A percentile compares a stretch with the other conserved stretches of the same genome.
Evolutionary conservation across 2,888 invertebrate genomes (phyloP).

Genomic region (Heliconius aoede): DNA sequence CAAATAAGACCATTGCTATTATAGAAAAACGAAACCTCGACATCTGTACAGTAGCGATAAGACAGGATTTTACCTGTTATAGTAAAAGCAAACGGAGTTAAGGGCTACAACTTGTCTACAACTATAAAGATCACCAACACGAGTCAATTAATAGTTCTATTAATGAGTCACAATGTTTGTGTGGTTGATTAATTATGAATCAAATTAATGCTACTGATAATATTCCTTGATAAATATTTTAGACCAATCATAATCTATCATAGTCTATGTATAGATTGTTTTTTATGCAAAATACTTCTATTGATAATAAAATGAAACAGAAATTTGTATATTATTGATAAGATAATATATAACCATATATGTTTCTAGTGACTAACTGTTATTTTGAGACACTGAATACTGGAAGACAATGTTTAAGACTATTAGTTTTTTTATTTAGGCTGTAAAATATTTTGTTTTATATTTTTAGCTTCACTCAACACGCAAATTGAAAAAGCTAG

Average conservation of each 20-base stretch:
- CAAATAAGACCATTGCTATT: not conserved
- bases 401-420: too few relatives aligned
- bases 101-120: not conserved
- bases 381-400: too few relatives aligned
- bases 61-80: too few relatives aligned
- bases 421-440: too few relatives aligned
- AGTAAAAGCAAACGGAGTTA: too few relatives aligned
- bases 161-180: not conserved
- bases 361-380: too few relatives aligned
- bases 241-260: not conserved
- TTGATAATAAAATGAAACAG: not conserved
- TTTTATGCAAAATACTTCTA: not conserved
- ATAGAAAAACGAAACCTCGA: too few relatives aligned
- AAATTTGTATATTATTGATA: not conserved
- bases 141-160: not conserved
- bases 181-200: conserved; percentile 10
- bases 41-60: too few relatives aligned
- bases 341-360: not conserved
- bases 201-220: conserved; percentile 3
- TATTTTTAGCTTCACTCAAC: not conserved
- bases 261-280: not conserved
- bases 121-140: not conserved
- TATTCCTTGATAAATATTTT: not conserved
- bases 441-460: too few relatives aligned
- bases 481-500: too few relatives aligned